Evolutionary conservation across 2,888 invertebrate genomes (phyloP), one percentile per base, ranked within the genome.

Genomic region (Masnerella sp.): DNA sequence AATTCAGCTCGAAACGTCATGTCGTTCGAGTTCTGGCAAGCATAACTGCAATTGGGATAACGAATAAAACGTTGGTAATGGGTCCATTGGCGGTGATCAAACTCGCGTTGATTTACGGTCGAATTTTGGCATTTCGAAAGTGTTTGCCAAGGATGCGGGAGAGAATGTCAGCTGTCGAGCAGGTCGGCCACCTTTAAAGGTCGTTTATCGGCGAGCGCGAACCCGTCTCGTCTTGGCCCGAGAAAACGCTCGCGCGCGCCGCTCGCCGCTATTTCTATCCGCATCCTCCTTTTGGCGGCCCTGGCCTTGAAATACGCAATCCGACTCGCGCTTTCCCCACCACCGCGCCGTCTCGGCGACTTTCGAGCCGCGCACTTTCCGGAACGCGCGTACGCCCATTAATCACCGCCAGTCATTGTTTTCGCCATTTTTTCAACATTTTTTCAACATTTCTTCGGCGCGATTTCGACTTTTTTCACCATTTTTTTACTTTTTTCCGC

Each of bases 161-260:
- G 74, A 69, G 74, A 78, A 79, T 75, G 70, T 76, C 75, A 73
- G 76, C 72, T 70, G 74, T 74, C 59, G 71, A 61, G 64, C 68
- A 62, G 79, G 79, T 79, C 79, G 78, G 75, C 76, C 74, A 78
- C 79, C 79, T 81, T 80, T 79, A 80, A 78, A 80, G 75, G 76
- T 76, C 78, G 75, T 76, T 76, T 75, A 77, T 78, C 64, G 64
- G 54, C 67, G 69, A 51, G 11, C 49, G 20, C 68, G 61, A 68
- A 67, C 51, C 45, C 67, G 54, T 45, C 38, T 34, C 58, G 54
- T 42, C 54, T 56, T 56, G 62, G 64, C 51, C 47, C 62, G 62
- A 56, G 70, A 34, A 49, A 45, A 22, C 43, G 49, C 51, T 51
- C 67, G 56, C 58, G 42, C 22, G 51, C 30, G 61, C 43, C 64